Evolutionary conservation across 2,113 vertebrate species (phyloP).

Genomic region (Lycocorax pyrrhopterus): DNA sequence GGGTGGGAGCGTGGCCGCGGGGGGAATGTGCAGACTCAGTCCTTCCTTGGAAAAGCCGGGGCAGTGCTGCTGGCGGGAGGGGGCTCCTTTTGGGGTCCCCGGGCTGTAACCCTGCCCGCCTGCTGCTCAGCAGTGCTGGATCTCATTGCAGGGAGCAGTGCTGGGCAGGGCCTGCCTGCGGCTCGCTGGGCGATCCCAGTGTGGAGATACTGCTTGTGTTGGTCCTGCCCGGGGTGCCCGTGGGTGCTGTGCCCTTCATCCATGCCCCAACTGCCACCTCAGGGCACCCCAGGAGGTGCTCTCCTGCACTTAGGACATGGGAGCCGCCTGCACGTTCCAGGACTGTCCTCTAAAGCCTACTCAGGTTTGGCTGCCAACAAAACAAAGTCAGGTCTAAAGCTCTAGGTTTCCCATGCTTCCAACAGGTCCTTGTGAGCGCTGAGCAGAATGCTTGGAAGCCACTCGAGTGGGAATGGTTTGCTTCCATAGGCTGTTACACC

Average conservation of each 20-base stretch:
- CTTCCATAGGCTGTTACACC: not conserved
- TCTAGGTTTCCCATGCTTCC: not conserved
- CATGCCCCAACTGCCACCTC: rapidly evolving
- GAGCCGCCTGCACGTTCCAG: not conserved
- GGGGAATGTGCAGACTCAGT: not conserved
- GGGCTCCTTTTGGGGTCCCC: not conserved
- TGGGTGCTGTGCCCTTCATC: not conserved
- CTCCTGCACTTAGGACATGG: not conserved
- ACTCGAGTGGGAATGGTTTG: not conserved
- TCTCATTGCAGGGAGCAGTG: not conserved
- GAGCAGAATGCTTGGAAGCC: not conserved
- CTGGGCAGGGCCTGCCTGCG: not conserved
- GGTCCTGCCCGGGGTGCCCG: not conserved
- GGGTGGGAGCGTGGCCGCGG: rapidly evolving
- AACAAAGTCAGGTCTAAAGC: not conserved
- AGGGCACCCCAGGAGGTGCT: not conserved
- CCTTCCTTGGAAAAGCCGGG: not conserved
- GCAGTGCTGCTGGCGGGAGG: not conserved
- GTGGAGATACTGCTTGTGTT: not conserved
- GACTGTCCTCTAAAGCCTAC: not conserved
- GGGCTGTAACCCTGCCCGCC: not conserved
- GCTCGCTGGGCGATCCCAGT: not conserved
- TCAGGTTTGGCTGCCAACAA: not conserved
- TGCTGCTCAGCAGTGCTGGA: not conserved
- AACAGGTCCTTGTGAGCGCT: not conserved